Evolutionary conservation across 2,797 vertebrate species (phyloP).

Genomic region (Pseudochromis fuscus): DNA sequence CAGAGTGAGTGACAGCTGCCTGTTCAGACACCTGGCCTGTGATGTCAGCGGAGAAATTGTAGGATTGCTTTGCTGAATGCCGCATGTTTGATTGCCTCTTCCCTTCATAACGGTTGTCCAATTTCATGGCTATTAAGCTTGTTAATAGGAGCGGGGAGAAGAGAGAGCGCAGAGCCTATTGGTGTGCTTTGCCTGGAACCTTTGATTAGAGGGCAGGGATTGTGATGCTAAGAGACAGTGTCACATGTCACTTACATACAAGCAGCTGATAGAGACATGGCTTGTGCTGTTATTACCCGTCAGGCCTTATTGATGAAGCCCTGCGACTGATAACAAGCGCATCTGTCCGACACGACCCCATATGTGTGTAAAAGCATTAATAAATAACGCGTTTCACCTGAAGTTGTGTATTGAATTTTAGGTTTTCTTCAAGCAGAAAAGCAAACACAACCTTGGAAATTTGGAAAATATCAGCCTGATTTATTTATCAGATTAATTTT

Average conservation of each 20-base stretch:
- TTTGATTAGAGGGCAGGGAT: conserved; percentile 64
- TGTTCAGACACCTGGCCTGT: conserved; percentile 36
- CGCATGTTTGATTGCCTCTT: conserved; percentile 56
- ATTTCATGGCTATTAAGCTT: conserved; percentile 75
- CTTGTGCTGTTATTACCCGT: conserved; percentile 19
- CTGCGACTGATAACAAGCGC: conserved; percentile 26
- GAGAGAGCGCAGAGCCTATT: conserved; percentile 39
- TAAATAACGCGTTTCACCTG: conserved; percentile 19
- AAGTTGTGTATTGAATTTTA: not conserved
- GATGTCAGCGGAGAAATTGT: conserved; percentile 34
- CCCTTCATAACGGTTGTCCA: conserved; percentile 61
- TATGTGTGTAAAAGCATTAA: conserved; percentile 13
- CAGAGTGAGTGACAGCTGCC: conserved; percentile 21
- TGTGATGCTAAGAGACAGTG: conserved; percentile 60
- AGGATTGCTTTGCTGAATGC: conserved; percentile 34
- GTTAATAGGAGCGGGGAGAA: conserved; percentile 62
- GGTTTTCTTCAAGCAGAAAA: conserved; percentile 3
- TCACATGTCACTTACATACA: conserved; percentile 61
- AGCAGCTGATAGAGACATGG: conserved; percentile 33
- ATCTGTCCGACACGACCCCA: conserved; percentile 23
- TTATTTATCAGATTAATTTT: conserved; percentile 28
- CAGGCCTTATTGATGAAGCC: conserved; percentile 36
- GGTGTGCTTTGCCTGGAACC: conserved; percentile 47
- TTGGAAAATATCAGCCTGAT: conserved; percentile 22
- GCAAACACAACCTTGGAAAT: conserved; percentile 5